A percentile compares a stretch with the other conserved stretches of the same genome.
These are phyloP conservation scores for Protaetia brevitarsis DNA, from an alignment of 1,140 invertebrate species.

Conservation along the genomic window DNA sequence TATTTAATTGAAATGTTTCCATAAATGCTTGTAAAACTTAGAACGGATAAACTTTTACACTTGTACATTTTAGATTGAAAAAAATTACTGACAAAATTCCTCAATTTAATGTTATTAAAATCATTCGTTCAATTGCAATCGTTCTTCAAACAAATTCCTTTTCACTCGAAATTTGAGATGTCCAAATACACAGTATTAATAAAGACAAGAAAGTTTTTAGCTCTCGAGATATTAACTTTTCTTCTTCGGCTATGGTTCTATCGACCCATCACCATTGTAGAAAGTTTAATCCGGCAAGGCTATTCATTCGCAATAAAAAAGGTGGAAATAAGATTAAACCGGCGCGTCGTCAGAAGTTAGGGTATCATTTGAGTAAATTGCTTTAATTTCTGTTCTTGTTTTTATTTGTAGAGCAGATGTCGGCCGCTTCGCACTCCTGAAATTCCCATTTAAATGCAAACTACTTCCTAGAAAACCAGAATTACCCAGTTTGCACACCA, in stretches of 20 bases:
- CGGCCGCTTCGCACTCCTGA: constrained; percentile 4
- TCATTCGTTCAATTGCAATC: no score
- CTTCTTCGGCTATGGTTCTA: neutral
- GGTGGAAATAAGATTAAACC: constrained; percentile 7
- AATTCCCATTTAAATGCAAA: constrained; percentile 21
- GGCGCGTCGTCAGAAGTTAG: neutral
- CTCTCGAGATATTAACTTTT: constrained; percentile 1
- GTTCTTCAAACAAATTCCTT: no score
- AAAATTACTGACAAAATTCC: no score
- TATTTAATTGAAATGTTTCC: no score
- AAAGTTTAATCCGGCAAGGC: neutral
- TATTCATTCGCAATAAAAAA: constrained; percentile 15
- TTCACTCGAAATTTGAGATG: no score
- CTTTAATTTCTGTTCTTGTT: constrained; percentile 19
- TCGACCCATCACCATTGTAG: neutral
- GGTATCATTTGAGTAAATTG: neutral
- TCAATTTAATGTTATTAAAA: no score
- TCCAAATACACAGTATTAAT: constrained; percentile 5
- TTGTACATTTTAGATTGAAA: no score
- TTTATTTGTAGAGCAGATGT: constrained; percentile 20
- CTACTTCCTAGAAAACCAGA: neutral
- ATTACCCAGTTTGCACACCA: neutral
- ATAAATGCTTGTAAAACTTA: no score
- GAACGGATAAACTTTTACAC: no score
- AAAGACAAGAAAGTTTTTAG: neutral